These are phyloP conservation scores for Tursiops truncatus DNA, from an alignment of 2,113 vertebrate species.

Conservation along the genomic window DNA sequence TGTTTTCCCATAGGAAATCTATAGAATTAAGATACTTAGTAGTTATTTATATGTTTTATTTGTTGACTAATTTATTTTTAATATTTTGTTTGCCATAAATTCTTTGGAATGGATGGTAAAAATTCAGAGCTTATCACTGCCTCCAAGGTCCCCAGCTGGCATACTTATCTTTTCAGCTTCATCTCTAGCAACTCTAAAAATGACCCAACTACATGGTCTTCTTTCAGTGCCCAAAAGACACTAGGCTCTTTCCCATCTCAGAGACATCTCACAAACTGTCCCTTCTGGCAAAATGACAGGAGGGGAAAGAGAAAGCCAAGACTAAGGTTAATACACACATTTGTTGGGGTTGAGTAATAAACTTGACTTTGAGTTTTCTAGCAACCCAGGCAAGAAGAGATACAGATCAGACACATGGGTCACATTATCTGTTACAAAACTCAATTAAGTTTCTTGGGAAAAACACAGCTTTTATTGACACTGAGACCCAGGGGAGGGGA, in stretches of 20 bases:
- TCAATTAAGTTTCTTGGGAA: not conserved
- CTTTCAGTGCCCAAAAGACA: not conserved
- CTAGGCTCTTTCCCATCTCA: not conserved
- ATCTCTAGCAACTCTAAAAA: not conserved
- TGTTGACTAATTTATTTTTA: not conserved
- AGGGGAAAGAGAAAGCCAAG: not conserved
- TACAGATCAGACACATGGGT: not conserved
- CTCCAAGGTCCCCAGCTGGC: not conserved
- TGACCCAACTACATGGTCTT: not conserved
- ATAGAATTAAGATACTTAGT: not conserved
- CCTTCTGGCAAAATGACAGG: not conserved
- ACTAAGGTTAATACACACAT: not conserved
- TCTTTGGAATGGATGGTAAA: not conserved
- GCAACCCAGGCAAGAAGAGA: not conserved
- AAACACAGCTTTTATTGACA: not conserved
- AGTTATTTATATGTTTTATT: not conserved
- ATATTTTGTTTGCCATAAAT: not conserved
- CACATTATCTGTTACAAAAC: not conserved
- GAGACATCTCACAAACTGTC: not conserved
- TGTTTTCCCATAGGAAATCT: not conserved
- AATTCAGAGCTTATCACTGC: not conserved
- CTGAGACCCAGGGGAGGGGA: not conserved
- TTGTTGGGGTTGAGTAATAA: not conserved
- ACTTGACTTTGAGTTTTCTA: conserved; percentile 24
- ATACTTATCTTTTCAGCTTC: not conserved